Base-by-base conservation (phyloP, 2,888 invertebrate genomes). In the Neoaliturus tenellus region DNA sequence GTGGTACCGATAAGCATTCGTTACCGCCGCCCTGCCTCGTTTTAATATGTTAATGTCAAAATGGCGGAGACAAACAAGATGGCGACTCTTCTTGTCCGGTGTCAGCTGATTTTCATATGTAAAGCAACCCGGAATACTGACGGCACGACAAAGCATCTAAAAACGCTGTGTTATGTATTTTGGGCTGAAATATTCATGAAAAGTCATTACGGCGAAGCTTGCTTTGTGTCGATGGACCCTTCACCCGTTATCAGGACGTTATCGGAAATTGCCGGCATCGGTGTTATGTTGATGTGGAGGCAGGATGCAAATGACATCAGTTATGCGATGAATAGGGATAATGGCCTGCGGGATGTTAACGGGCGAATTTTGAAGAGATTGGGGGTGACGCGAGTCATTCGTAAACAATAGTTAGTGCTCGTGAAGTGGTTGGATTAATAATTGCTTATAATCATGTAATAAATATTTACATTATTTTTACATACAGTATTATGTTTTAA, bases 31-130 rank as follows among this genome's bases (percentile, higher is more conserved):
- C 33, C 55, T 17, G 78, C 28, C 71, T 71, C 71, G 81, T 81
- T 81, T 69, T 81, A 71, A 82, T 82, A 82, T 82, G 82, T 51
- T 82, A 82, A 82, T 82, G 82, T 73, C 73, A 82, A 82, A 73
- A 82, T 82, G 82, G 73, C 71, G 73, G 69, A 44, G 73, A 73
- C 33, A 82, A 73, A 73, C 73, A 73, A 73, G 73, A 82, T 73
- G 73, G 73, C 73, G 82, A 31, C 33, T 17, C n/a, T 20, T 14
- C 78, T 28, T 55, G 28, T 44, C 39, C 48, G 39, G 75, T 78
- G 78, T 78, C 78, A 78, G 78, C 55, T 28, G 78, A 78, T 78
- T 78, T 78, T 78, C 78, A 78, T 78, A 78, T 78, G 78, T 78
- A 78, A 78, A 78, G 78, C 78, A 78, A 78, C 78, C 51, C 48